A percentile compares a stretch with the other conserved stretches of the same genome.
These are phyloP conservation scores for Drosophila lacicola DNA, from an alignment of 2,888 invertebrate species.

Conservation along the genomic window DNA sequence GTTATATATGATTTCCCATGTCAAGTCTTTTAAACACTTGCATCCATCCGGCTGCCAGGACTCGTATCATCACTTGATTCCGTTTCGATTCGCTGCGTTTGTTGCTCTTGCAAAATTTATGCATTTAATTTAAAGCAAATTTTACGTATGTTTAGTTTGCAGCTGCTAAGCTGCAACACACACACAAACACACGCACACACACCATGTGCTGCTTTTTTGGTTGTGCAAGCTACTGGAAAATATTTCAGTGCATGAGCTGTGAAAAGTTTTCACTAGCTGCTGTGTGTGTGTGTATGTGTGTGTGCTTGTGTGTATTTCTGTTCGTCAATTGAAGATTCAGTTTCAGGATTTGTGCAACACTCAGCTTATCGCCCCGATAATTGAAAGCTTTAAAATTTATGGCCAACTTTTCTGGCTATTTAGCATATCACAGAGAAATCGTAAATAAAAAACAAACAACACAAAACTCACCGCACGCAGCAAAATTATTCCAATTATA, in stretches of 20 bases:
- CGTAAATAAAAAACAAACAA: conserved; percentile 47
- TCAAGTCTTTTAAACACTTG: conserved; percentile 49
- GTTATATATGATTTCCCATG: conserved; percentile 15
- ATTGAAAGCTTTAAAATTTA: conserved; percentile 73
- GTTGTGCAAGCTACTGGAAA: conserved; percentile 63
- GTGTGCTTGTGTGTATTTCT: conserved; percentile 23
- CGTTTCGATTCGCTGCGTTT: conserved; percentile 51
- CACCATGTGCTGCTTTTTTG: conserved; percentile 23
- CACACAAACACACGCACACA: not conserved
- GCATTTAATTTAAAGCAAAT: conserved; percentile 59
- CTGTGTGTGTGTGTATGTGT: conserved; percentile 6
- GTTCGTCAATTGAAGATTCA: conserved; percentile 23
- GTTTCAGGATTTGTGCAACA: conserved; percentile 36
- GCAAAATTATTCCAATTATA: conserved; percentile 47
- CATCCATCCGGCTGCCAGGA: conserved; percentile 24
- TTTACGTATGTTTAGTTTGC: conserved; percentile 54
- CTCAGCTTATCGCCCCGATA: conserved; percentile 67
- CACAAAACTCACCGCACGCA: conserved; percentile 25
- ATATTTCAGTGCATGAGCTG: conserved; percentile 52
- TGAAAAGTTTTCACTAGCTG: conserved; percentile 30
- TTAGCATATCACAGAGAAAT: conserved; percentile 68
- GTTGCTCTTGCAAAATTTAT: conserved; percentile 54
- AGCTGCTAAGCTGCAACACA: conserved; percentile 40
- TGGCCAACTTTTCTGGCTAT: conserved; percentile 66
- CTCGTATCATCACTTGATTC: conserved; percentile 34